Percentiles rank a stretch among this genome's conserved stretches.
Conservation (phyloP, 2,113 vertebrate genomes). For the Apus apus region DNA sequence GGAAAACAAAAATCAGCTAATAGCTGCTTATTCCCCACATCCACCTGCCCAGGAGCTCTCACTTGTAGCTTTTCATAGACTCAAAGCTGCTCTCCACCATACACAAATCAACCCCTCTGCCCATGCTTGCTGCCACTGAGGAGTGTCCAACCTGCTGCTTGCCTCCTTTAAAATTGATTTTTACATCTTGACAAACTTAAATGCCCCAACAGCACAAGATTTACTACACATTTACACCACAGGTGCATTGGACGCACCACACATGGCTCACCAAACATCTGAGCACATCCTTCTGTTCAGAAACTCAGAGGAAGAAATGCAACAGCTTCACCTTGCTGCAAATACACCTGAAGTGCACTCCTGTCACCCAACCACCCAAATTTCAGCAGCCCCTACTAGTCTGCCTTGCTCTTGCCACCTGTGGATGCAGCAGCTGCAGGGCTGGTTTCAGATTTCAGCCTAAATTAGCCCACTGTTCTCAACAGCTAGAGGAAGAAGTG, state of each 20-base stretch:
- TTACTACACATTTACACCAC: neutral
- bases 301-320: neutral
- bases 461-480: neutral
- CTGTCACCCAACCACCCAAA: neutral
- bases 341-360: neutral
- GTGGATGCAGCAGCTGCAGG: neutral
- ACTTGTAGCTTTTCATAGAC: neutral
- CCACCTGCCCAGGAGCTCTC: neutral
- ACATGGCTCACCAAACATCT: neutral
- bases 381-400: neutral
- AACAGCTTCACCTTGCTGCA: neutral
- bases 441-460: neutral
- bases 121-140: neutral
- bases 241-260: neutral
- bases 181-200: neutral
- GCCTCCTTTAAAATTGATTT: neutral
- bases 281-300: neutral
- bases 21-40: neutral
- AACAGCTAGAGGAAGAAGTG: neutral
- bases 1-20: constrained; percentile 21
- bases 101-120: neutral
- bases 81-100: neutral
- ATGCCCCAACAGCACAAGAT: neutral
- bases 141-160: neutral
- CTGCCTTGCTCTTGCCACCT: neutral